phyloP scores from a whole-genome alignment of 1,140 invertebrate genomes.

The Tenebrio molitor region DNA sequence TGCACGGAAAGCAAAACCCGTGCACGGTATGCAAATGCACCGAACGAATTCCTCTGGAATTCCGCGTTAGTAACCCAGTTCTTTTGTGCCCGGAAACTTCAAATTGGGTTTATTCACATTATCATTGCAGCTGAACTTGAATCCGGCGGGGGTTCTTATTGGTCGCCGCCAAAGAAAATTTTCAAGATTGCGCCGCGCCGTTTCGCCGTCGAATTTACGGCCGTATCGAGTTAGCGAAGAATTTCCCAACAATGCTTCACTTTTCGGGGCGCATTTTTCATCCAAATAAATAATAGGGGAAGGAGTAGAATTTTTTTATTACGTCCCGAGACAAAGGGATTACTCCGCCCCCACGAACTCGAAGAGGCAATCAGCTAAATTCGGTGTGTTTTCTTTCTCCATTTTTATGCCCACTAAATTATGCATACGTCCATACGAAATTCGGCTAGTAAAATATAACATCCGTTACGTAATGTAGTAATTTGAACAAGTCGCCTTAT shows the following conservation, averaged over 20 bases:
- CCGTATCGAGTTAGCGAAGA: conserved; percentile 23
- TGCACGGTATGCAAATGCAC: no score
- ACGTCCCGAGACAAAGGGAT: conserved; percentile 22
- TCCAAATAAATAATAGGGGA: conserved; percentile 24
- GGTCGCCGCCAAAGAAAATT: conserved; percentile 10
- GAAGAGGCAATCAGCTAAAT: conserved; percentile 37
- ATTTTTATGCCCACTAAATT: conserved; percentile 33
- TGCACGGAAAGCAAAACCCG: no score
- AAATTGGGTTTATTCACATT: conserved; percentile 12
- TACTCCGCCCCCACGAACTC: conserved; percentile 16
- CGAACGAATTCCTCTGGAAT: background rate
- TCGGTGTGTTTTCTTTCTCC: conserved; percentile 12
- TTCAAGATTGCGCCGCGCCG: background rate
- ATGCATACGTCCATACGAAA: conserved; percentile 32
- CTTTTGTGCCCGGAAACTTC: conserved; percentile 1
- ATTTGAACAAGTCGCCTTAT: conserved; percentile 36
- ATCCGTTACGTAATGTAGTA: conserved; percentile 26
- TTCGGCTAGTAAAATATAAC: conserved; percentile 22
- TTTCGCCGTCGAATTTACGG: background rate
- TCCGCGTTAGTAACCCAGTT: no score
- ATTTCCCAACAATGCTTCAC: conserved; percentile 14
- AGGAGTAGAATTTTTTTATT: conserved; percentile 32
- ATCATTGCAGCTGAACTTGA: conserved; percentile 20
- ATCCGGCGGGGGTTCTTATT: background rate
- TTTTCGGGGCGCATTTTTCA: conserved; percentile 5